A percentile compares a stretch with the other conserved stretches of the same genome.
phyloP scores from a whole-genome alignment of 2,888 invertebrate species.

The Oegoconia quadripuncta region DNA sequence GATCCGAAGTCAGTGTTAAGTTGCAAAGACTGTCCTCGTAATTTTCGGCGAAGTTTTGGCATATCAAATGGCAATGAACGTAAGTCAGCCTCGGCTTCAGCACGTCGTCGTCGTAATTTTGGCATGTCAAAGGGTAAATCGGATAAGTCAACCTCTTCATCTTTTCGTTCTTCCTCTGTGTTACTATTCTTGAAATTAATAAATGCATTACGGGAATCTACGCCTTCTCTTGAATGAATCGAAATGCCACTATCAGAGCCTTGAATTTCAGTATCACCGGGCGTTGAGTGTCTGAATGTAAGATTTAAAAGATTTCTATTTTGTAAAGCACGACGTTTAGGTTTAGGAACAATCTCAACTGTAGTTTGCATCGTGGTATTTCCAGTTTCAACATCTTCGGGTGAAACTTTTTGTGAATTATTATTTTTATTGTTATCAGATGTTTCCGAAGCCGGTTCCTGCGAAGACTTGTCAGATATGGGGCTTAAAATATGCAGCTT shows the following conservation, averaged over 20 bases:
- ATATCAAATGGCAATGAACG: conserved; percentile 93
- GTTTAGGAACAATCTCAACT: conserved; percentile 75
- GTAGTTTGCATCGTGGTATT: conserved; percentile 66
- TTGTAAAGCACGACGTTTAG: conserved; percentile 83
- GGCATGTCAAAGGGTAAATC: conserved; percentile 95
- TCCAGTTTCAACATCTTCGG: conserved; percentile 79
- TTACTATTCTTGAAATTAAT: conserved; percentile 81
- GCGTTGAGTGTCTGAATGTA: conserved; percentile 81
- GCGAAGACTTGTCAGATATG: conserved; percentile 93
- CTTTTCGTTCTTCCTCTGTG: conserved; percentile 68
- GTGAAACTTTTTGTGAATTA: conserved; percentile 87
- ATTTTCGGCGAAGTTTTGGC: conserved; percentile 90
- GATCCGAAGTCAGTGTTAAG: conserved; percentile 83
- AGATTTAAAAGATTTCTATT: conserved; percentile 87
- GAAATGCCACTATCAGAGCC: conserved; percentile 94
- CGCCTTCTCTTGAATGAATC: conserved; percentile 88
- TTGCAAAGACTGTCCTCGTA: conserved; percentile 81
- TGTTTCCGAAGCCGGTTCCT: conserved; percentile 90
- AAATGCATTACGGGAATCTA: conserved; percentile 83
- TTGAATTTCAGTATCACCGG: conserved; percentile 87
- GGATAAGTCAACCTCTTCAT: conserved; percentile 83
- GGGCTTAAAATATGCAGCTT: conserved; percentile 93
- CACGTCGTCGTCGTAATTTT: conserved; percentile 85
- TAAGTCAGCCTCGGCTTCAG: conserved; percentile 88
- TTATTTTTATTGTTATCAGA: conserved; percentile 90